Evolutionary conservation across 2,113 vertebrate genomes (phyloP).

Genomic region (Phainopepla nitens): DNA sequence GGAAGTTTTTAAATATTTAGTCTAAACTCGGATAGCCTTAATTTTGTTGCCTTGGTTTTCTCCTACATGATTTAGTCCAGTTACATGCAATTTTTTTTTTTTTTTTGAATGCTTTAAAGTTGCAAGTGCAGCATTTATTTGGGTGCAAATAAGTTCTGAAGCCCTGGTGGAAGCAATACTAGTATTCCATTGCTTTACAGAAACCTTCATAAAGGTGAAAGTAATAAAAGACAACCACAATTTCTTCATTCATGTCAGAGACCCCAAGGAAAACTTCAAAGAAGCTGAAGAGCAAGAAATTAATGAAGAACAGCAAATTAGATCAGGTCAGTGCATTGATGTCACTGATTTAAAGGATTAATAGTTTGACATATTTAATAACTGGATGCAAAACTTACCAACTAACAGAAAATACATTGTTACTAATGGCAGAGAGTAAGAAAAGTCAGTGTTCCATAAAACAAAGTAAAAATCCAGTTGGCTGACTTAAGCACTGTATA

Average conservation of each 20-base stretch:
- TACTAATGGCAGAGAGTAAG: neutral
- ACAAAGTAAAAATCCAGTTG: neutral
- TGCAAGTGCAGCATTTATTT: neutral
- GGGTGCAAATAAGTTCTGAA: neutral
- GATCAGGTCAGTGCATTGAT: slow-evolving; percentile 21
- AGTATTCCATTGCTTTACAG: slow-evolving; percentile 59
- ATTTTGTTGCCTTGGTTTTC: neutral
- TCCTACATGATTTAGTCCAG: neutral
- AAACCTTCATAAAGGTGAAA: slow-evolving; percentile 80
- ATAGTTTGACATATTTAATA: neutral
- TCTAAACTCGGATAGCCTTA: neutral
- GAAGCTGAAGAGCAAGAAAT: neutral
- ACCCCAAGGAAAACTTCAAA: slow-evolving; percentile 55
- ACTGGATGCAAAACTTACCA: neutral
- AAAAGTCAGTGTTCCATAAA: neutral
- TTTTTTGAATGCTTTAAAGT: neutral
- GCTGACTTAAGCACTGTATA: neutral
- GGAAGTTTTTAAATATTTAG: neutral
- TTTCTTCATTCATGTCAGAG: slow-evolving; percentile 83
- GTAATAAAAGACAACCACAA: slow-evolving; percentile 86
- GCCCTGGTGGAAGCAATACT: neutral
- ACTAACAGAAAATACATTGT: neutral
- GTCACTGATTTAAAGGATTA: neutral
- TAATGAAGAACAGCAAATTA: neutral
- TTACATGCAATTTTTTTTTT: neutral